A percentile compares a stretch with the other conserved stretches of the same genome.
These are phyloP conservation scores for Brachypalpus laphriformis DNA, from an alignment of 2,888 invertebrate genomes.

Conservation along the genomic window DNA sequence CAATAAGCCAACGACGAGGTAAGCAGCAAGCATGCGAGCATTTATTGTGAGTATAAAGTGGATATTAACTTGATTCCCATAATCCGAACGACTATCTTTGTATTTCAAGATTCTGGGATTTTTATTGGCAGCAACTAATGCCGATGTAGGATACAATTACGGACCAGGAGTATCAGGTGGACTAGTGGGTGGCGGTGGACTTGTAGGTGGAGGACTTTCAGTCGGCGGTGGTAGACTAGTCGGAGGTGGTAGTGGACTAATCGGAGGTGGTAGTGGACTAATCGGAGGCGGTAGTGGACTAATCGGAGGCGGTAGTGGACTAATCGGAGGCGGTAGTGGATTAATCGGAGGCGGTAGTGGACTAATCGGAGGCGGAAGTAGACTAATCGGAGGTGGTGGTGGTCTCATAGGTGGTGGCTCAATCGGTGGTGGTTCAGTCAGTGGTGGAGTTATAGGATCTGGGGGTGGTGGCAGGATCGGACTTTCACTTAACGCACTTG, in stretches of 20 bases:
- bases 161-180: slow-evolving; percentile 12
- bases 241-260: neutral
- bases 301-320: no score
- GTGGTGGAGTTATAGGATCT: neutral
- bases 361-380: no score
- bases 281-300: no score
- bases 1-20: slow-evolving; percentile 29
- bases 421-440: slow-evolving; percentile 43
- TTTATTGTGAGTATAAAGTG: slow-evolving; percentile 60
- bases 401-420: slow-evolving; percentile 35
- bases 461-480: neutral
- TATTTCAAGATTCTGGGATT: slow-evolving; percentile 11
- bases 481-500: slow-evolving; percentile 40
- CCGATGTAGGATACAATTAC: slow-evolving; percentile 20
- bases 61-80: neutral
- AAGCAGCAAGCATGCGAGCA: slow-evolving; percentile 55
- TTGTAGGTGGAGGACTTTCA: no score
- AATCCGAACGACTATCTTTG: neutral
- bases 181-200: no score
- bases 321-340: no score
- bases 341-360: no score
- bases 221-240: neutral
- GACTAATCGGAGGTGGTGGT: neutral
- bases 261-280: neutral
- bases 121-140: slow-evolving; percentile 3